Percentiles rank a stretch among this genome's conserved stretches.
phyloP scores from a whole-genome alignment of 2,888 invertebrate genomes.

The Prosapia bicincta region DNA sequence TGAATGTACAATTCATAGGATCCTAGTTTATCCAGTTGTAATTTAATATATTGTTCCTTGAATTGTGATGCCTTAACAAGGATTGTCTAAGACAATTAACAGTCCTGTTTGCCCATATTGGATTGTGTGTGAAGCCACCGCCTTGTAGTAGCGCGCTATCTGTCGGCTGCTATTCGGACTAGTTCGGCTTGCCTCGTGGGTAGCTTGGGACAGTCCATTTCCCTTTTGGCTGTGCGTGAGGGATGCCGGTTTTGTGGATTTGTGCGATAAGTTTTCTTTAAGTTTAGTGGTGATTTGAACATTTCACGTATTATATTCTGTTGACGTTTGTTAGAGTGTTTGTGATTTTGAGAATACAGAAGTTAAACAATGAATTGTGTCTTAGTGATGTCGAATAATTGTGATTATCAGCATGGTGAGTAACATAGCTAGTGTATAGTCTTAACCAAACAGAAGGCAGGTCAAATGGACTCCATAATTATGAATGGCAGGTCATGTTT shows the following conservation, averaged over 20 bases:
- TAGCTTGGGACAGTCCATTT: conserved; percentile 27
- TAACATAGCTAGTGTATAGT: neutral
- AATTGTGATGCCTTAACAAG: neutral
- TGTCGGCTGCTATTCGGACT: conserved; percentile 18
- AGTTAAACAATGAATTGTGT: neutral
- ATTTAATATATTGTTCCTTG: neutral
- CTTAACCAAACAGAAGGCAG: neutral
- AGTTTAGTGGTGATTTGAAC: neutral
- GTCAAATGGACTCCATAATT: neutral
- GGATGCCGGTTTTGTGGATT: conserved; percentile 3
- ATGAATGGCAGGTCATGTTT: neutral
- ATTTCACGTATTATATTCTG: neutral
- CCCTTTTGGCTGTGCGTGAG: conserved; percentile 16
- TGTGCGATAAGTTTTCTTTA: too few species aligned
- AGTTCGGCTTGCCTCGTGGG: conserved; percentile 28
- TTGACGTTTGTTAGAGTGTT: neutral
- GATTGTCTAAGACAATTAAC: neutral
- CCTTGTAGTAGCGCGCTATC: conserved; percentile 26
- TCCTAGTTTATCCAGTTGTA: neutral
- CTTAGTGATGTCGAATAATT: neutral
- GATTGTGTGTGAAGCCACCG: conserved; percentile 17
- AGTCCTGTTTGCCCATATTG: neutral
- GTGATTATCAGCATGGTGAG: neutral
- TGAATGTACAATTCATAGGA: neutral
- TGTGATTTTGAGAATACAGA: neutral